Percentiles rank a stretch among this genome's conserved stretches.
Conservation (phyloP, 1,140 invertebrate species). For the Vollenhovia emeryi region DNA sequence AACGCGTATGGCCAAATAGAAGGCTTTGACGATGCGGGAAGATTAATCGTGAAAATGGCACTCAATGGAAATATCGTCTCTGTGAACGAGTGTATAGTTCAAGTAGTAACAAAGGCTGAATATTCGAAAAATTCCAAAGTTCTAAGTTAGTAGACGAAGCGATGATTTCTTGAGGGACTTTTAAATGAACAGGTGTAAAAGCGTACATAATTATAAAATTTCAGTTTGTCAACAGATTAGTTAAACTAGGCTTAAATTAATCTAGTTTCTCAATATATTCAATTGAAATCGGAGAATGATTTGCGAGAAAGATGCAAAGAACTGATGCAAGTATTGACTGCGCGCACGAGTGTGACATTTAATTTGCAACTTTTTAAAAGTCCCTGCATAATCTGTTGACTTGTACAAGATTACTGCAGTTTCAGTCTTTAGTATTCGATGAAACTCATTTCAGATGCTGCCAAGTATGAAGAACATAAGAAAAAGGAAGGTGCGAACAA, state of each 20-base stretch:
- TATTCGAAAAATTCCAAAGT: slow-evolving; percentile 93
- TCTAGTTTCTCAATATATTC: not conserved
- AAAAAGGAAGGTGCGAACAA: slow-evolving; percentile 82
- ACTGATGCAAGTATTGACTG: too few relatives aligned
- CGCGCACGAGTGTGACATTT: not conserved
- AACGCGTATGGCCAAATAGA: slow-evolving; percentile 94
- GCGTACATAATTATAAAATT: not conserved
- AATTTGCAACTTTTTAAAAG: slow-evolving; percentile 78
- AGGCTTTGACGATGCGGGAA: slow-evolving; percentile 93
- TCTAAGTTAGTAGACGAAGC: slow-evolving; percentile 88
- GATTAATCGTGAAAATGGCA: slow-evolving; percentile 92
- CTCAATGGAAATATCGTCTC: slow-evolving; percentile 89
- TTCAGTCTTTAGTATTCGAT: slow-evolving; percentile 77
- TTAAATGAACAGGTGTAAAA: slow-evolving; percentile 65
- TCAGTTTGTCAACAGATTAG: not conserved
- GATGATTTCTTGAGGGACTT: slow-evolving; percentile 67
- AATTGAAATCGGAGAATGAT: too few relatives aligned
- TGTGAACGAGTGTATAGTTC: slow-evolving; percentile 91
- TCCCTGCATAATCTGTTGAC: slow-evolving; percentile 60
- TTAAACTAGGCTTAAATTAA: not conserved
- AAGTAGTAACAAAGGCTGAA: slow-evolving; percentile 91
- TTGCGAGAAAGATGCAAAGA: too few relatives aligned
- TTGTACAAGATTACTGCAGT: slow-evolving; percentile 33
- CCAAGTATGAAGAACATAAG: slow-evolving; percentile 89
- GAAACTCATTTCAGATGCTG: slow-evolving; percentile 87